phyloP scores from a whole-genome alignment of 2,113 vertebrate species.

The Sceloporus tristichus region DNA sequence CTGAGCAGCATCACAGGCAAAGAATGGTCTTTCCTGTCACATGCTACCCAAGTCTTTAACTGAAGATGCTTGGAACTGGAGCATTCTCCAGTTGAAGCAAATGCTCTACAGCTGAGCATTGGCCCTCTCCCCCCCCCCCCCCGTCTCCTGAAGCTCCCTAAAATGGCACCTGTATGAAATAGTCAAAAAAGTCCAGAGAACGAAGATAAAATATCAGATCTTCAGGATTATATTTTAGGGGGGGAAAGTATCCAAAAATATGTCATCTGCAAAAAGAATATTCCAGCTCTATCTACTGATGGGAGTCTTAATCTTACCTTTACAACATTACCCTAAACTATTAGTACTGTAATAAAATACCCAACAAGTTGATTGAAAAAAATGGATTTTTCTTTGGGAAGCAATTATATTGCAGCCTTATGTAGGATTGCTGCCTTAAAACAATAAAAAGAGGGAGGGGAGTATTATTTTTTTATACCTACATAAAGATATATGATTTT shows the following conservation, averaged over 20 bases:
- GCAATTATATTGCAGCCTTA: conserved; percentile 38
- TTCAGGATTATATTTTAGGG: not conserved
- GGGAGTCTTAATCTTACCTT: conserved; percentile 31
- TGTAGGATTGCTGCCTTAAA: conserved; percentile 68
- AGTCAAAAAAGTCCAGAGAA: not conserved
- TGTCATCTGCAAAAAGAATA: not conserved
- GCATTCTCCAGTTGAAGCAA: not conserved
- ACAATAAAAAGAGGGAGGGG: conserved; percentile 46
- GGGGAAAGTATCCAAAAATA: not conserved
- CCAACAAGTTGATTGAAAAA: conserved; percentile 39
- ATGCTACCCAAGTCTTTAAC: not conserved
- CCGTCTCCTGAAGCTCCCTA: not conserved
- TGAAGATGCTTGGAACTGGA: not conserved
- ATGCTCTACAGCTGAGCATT: not conserved
- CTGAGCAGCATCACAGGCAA: not conserved
- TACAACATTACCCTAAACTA: conserved; percentile 27
- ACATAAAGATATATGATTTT: conserved; percentile 38
- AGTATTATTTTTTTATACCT: not conserved
- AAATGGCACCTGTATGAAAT: not conserved
- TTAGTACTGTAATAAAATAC: conserved; percentile 44
- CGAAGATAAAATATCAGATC: not conserved
- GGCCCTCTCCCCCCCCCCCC: not conserved
- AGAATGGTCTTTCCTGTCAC: not conserved
- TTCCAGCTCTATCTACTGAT: conserved; percentile 5
- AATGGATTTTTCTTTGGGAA: conserved; percentile 52